A percentile compares a stretch with the other conserved stretches of the same genome.
These are phyloP conservation scores for Acipenser oxyrinchus DNA, from an alignment of 2,797 vertebrate species.

Conservation along the genomic window DNA sequence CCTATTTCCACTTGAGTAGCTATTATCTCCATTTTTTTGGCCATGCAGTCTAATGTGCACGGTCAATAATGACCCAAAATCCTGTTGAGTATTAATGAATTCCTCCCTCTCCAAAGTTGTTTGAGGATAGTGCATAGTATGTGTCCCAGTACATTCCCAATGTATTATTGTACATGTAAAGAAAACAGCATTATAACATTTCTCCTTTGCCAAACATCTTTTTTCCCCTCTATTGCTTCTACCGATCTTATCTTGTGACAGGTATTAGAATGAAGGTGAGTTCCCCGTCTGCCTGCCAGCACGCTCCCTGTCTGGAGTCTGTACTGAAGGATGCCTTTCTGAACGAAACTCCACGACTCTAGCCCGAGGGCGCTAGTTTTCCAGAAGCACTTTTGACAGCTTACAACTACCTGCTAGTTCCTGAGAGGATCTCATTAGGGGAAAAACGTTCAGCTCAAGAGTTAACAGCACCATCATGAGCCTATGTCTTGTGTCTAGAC, in stretches of 20 bases:
- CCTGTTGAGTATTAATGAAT: too few relatives aligned
- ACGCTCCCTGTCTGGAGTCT: slow-evolving; percentile 9
- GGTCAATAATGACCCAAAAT: too few relatives aligned
- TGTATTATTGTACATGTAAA: neutral
- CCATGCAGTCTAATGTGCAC: too few relatives aligned
- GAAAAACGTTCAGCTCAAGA: slow-evolving; percentile 36
- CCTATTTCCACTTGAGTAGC: too few relatives aligned
- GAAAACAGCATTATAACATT: neutral
- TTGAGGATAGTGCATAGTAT: neutral
- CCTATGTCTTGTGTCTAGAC: slow-evolving; percentile 39
- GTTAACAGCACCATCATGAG: slow-evolving; percentile 23
- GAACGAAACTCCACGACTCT: slow-evolving; percentile 31
- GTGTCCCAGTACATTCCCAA: neutral
- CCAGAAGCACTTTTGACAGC: slow-evolving; percentile 31
- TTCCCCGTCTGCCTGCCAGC: neutral
- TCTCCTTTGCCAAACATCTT: neutral
- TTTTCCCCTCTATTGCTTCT: neutral
- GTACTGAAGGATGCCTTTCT: slow-evolving; percentile 8
- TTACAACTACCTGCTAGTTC: slow-evolving; percentile 22
- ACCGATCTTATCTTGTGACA: slow-evolving; percentile 11
- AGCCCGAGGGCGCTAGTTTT: slow-evolving; percentile 29
- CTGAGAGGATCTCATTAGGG: slow-evolving; percentile 33
- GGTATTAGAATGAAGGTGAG: neutral
- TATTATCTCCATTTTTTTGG: too few relatives aligned
- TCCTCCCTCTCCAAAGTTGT: neutral